phyloP scores from a whole-genome alignment of 2,797 vertebrate species.

The Masticophis lateralis region DNA sequence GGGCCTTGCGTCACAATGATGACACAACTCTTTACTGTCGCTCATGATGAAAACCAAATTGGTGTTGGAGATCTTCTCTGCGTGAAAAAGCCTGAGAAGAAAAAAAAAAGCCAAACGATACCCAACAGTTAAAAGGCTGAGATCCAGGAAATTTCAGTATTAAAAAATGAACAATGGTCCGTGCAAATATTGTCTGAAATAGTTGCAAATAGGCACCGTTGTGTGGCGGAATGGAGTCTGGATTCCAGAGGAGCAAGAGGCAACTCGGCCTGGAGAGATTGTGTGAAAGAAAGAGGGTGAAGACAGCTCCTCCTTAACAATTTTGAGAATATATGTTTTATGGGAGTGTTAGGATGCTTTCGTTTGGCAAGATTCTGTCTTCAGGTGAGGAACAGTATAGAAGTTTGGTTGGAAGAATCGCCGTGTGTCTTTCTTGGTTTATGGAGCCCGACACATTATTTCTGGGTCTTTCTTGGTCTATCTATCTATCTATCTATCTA shows the following conservation, averaged over 20 bases:
- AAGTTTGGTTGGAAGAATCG: too few species aligned
- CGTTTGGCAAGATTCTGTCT: not conserved
- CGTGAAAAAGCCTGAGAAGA: slow-evolving; percentile 88
- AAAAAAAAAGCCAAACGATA: slow-evolving; percentile 39
- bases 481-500: too few species aligned
- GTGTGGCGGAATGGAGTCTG: not conserved
- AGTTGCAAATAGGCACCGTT: not conserved
- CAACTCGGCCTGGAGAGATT: not conserved
- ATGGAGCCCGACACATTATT: too few species aligned
- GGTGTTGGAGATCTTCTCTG: slow-evolving; percentile 93
- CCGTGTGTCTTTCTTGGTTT: too few species aligned
- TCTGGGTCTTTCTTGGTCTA: too few species aligned
- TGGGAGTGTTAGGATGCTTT: not conserved
- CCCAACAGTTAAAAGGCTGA: not conserved
- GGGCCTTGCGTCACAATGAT: slow-evolving; percentile 86
- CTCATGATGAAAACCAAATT: slow-evolving; percentile 97
- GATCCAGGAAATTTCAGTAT: slow-evolving; percentile 8
- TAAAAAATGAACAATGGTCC: not conserved
- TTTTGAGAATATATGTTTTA: not conserved
- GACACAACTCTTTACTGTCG: slow-evolving; percentile 90
- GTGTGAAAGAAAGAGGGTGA: not conserved
- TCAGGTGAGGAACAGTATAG: too few species aligned
- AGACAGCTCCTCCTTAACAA: not conserved
- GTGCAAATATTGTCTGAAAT: not conserved
- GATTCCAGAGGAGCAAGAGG: not conserved